phyloP scores from a whole-genome alignment of 2,113 vertebrate genomes.

The Scomber scombrus region DNA sequence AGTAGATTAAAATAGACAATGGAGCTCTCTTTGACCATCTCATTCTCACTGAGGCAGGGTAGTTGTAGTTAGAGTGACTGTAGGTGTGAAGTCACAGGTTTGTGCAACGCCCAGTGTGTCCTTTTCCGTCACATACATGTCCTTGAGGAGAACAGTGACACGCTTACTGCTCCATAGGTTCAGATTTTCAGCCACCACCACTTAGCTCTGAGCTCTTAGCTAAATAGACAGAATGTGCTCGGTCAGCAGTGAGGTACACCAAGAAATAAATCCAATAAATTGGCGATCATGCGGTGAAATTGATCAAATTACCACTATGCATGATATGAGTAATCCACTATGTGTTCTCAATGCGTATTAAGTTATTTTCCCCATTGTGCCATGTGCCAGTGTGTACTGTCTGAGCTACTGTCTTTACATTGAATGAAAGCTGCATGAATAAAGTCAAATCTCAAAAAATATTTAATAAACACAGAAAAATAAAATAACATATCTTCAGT shows the following conservation, averaged over 20 bases:
- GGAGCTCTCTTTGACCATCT: not conserved
- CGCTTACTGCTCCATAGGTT: conserved; percentile 6
- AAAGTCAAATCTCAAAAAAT: not conserved
- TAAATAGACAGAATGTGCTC: conserved; percentile 14
- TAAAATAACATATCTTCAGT: not conserved
- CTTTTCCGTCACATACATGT: conserved; percentile 27
- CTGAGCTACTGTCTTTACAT: not conserved
- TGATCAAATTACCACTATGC: too few relatives aligned
- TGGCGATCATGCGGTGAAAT: not conserved
- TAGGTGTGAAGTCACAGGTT: conserved; percentile 24
- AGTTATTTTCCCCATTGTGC: not conserved
- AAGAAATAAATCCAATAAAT: conserved; percentile 10
- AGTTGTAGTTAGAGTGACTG: not conserved
- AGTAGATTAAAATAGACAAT: not conserved
- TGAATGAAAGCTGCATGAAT: not conserved
- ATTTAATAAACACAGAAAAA: not conserved
- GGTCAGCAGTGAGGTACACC: conserved; percentile 16
- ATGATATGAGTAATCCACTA: too few relatives aligned
- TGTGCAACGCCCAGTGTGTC: conserved; percentile 27
- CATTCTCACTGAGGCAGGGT: not conserved
- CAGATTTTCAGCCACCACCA: not conserved
- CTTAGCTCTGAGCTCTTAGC: not conserved
- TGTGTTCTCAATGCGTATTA: too few relatives aligned
- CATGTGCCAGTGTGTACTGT: not conserved
- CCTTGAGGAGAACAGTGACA: conserved; percentile 43